A percentile compares a stretch with the other conserved stretches of the same genome.
Evolutionary conservation across 1,140 invertebrate species (phyloP).

Genomic region (Caenorhabditis briggsae): DNA sequence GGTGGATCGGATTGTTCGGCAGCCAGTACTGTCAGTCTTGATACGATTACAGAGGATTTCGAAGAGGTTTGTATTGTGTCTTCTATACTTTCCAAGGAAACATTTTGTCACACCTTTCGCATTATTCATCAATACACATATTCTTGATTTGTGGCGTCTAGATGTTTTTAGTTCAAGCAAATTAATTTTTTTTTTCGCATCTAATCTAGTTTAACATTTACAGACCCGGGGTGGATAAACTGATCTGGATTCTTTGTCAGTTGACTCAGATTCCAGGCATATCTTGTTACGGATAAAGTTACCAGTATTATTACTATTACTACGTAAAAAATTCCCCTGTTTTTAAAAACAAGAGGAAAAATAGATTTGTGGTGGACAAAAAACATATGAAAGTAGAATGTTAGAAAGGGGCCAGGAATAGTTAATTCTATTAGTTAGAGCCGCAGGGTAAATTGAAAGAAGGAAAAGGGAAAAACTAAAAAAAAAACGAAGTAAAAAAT

Average conservation of each 20-base stretch:
- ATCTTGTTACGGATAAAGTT: not conserved
- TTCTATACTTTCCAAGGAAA: too few species aligned
- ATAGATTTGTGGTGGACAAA: not conserved
- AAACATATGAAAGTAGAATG: not conserved
- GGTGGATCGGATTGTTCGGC: conserved; percentile 73
- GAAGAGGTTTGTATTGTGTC: conserved; percentile 70
- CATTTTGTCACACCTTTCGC: not conserved
- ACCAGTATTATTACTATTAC: not conserved
- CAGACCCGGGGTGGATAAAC: not conserved
- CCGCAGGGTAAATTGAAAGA: not conserved
- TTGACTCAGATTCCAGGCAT: not conserved
- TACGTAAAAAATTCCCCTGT: not conserved
- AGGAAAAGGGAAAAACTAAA: not conserved
- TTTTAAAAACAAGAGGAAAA: not conserved
- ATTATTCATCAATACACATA: too few species aligned
- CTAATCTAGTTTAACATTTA: not conserved
- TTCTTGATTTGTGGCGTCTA: not conserved
- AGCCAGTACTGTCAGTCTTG: conserved; percentile 69
- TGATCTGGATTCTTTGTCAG: not conserved
- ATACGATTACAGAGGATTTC: conserved; percentile 76
- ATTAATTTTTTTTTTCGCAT: too few species aligned
- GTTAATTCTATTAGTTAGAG: not conserved
- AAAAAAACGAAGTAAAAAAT: too few species aligned
- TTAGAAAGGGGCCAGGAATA: not conserved
- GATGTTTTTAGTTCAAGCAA: not conserved